Conservation (phyloP, 2,888 invertebrate species). For the Drosophila stalkeri region DNA sequence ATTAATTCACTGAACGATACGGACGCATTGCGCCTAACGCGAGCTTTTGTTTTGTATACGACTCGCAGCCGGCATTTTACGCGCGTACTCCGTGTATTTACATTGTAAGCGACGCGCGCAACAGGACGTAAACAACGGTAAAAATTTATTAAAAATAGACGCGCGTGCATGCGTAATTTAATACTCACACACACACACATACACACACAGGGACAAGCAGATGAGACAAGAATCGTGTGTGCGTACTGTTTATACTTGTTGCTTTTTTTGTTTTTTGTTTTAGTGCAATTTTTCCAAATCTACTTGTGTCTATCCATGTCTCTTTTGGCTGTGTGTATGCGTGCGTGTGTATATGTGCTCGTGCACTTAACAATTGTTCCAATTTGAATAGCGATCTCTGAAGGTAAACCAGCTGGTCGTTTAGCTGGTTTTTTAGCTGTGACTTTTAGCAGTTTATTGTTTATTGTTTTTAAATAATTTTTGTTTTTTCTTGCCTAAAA, state of each 20-base stretch:
- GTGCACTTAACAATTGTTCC: slow-evolving; percentile 43
- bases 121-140: slow-evolving; percentile 63
- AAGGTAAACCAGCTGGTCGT: slow-evolving; percentile 56
- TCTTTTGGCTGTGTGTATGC: slow-evolving; percentile 6
- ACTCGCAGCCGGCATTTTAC: slow-evolving; percentile 59
- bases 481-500: not conserved
- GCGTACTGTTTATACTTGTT: slow-evolving; percentile 33
- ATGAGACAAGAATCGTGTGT: slow-evolving; percentile 21
- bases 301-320: slow-evolving; percentile 3
- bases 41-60: slow-evolving; percentile 19
- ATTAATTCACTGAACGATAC: slow-evolving; percentile 29
- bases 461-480: slow-evolving; percentile 11
- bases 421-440: slow-evolving; percentile 35
- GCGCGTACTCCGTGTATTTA: slow-evolving; percentile 46
- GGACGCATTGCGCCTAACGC: slow-evolving; percentile 21
- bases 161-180: slow-evolving; percentile 44
- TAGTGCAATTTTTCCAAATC: slow-evolving; percentile 48
- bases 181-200: slow-evolving; percentile 27
- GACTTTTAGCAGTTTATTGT: slow-evolving; percentile 23
- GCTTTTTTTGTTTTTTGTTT: slow-evolving; percentile 21
- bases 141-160: slow-evolving; percentile 53
- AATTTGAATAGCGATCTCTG: slow-evolving; percentile 51
- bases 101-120: slow-evolving; percentile 61
- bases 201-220: not conserved
- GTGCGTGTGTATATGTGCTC: slow-evolving; percentile 8